Evolutionary conservation across 1,140 invertebrate genomes (phyloP).

Genomic region (Aphis gossypii): DNA sequence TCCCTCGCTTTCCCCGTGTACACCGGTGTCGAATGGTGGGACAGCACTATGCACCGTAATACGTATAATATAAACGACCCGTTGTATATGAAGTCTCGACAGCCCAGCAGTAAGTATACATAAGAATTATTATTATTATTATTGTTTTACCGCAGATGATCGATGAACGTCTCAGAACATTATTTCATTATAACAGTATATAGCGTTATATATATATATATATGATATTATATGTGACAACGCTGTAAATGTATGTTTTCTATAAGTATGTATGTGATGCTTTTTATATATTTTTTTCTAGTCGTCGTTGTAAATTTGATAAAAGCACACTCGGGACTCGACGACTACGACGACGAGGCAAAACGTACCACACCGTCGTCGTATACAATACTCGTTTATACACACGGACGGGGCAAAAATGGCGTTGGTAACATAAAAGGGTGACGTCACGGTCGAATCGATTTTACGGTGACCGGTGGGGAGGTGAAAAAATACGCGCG

Average conservation of each 20-base stretch:
- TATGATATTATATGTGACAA: not conserved
- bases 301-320: conserved; percentile 32
- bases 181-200: not conserved
- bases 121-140: not conserved
- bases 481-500: not conserved
- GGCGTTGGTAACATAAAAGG: conserved; percentile 44
- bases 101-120: not conserved
- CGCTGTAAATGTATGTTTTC: not conserved
- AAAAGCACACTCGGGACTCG: conserved; percentile 16
- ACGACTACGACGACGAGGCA: not conserved
- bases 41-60: not conserved
- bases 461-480: not conserved
- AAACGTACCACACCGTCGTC: not conserved
- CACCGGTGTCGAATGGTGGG: not conserved
- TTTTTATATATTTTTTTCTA: not conserved
- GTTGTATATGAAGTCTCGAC: not conserved
- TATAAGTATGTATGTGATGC: not conserved
- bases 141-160: not conserved
- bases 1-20: not conserved
- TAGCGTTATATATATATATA: not conserved
- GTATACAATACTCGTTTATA: conserved; percentile 1
- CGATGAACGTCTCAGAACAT: not conserved
- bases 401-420: conserved; percentile 24
- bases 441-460: conserved; percentile 50
- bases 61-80: not conserved